Evolutionary conservation across 2,797 vertebrate genomes (phyloP).

Genomic region (Salmo trutta): DNA sequence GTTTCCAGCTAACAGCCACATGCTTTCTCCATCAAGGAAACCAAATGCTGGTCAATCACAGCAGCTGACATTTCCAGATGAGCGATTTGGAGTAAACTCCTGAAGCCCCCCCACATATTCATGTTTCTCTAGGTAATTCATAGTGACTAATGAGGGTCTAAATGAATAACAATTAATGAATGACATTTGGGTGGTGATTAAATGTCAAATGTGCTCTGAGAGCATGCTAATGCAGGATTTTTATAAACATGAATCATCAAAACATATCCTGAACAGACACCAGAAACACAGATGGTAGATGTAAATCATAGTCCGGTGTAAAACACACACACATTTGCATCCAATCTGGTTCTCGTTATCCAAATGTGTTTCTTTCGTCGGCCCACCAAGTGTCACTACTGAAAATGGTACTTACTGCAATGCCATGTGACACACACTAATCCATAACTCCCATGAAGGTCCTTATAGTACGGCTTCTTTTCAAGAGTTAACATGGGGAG

Average conservation of each 20-base stretch:
- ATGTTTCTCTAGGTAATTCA: neutral
- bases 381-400: slow-evolving; percentile 22
- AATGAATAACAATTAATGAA: neutral
- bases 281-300: neutral
- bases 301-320: slow-evolving; percentile 1
- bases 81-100: slow-evolving; percentile 18
- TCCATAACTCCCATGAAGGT: neutral
- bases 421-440: slow-evolving; percentile 34
- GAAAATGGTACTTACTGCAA: slow-evolving; percentile 20
- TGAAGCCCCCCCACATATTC: neutral
- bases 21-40: slow-evolving; percentile 41
- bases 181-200: slow-evolving; percentile 1
- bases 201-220: neutral
- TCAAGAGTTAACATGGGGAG: slow-evolving; percentile 27
- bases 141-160: neutral
- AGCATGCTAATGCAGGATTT: slow-evolving; percentile 5
- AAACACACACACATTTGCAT: slow-evolving; percentile 12
- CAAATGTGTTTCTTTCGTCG: neutral
- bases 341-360: slow-evolving; percentile 17
- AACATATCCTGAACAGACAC: slow-evolving; percentile 5
- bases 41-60: slow-evolving; percentile 21
- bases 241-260: slow-evolving; percentile 10
- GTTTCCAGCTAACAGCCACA: slow-evolving; percentile 28
- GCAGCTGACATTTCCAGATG: slow-evolving; percentile 35
- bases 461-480: slow-evolving; percentile 25